Base-by-base conservation (phyloP, 2,113 vertebrate species). In the Anser cygnoides region DNA sequence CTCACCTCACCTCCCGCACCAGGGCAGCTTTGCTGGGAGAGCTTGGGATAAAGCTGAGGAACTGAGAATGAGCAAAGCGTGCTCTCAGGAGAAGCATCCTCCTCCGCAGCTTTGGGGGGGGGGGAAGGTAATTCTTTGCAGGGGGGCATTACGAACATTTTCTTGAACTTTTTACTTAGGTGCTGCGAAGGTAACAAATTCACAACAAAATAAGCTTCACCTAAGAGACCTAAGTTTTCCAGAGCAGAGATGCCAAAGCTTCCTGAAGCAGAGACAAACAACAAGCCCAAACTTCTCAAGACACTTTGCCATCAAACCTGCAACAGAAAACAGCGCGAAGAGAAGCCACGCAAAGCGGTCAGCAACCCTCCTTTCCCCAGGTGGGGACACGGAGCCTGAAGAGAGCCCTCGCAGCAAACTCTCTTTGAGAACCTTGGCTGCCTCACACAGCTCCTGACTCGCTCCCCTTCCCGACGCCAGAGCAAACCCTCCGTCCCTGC, bases 361-460 rank as follows among this genome's bases (percentile, higher is more conserved):
- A 54, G 10, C 23, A 87, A 22, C 15, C 43, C 20, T 89, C 59
- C 79, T 33, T 63, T n/a, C 18, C 13, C 8, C 3, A 0, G 18
- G 52, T 43, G 58, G 57, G 68, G 49, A 49, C 6, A 2, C 20
- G 0, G 35, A 74, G 39, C 20, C 2, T 33, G 23, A 67, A n/a
- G 43, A 28, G 58, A 82, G 23, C 14, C 16, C 52, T 13, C 13
- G 29, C 3, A 50, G 66, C 25, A 10, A 83, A 63, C 31, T 29
- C 49, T 14, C 62, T 14, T 37, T 19, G 16, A 67, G 76, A 22
- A 41, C 92, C 50, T 21, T 21, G 4, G 3, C 15, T 22, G 3
- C 65, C 66, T 3, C 31, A 63, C 37, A 58, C 73, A 73, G 70
- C 10, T 43, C 68, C 28, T 0, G 9, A 19, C 1, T 13, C 0